These are phyloP conservation scores for Phthorimaea operculella DNA, from an alignment of 1,140 invertebrate species.

Conservation along the genomic window DNA sequence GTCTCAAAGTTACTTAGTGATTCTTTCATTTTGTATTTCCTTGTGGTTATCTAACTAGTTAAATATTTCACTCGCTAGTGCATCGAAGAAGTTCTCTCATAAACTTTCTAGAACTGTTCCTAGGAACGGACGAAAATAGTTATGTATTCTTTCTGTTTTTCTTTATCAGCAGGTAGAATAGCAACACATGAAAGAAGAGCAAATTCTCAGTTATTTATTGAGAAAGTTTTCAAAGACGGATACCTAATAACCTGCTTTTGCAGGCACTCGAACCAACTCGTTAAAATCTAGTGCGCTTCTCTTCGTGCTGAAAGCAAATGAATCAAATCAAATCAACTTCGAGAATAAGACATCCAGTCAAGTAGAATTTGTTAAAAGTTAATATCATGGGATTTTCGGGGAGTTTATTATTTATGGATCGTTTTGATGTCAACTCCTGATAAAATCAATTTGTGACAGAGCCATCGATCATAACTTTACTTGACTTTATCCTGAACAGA, in stretches of 20 bases:
- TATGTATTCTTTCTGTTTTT: constrained; percentile 14
- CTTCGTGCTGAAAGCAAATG: constrained; percentile 1
- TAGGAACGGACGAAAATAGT: constrained; percentile 18
- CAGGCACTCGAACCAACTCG: constrained; percentile 35
- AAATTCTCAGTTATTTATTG: no score
- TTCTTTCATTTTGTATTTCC: constrained; percentile 15
- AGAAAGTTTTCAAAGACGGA: constrained; percentile 10
- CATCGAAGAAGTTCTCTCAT: constrained; percentile 12
- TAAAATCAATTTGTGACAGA: not conserved
- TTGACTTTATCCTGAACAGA: no score
- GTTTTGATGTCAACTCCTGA: not conserved
- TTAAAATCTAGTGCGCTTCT: constrained; percentile 42
- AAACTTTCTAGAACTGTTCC: constrained; percentile 7
- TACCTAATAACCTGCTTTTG: constrained; percentile 18
- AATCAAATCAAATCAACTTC: constrained; percentile 6
- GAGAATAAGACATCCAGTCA: not conserved
- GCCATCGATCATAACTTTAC: not conserved
- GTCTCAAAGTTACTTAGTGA: constrained; percentile 11
- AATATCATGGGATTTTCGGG: not conserved
- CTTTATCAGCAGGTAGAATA: constrained; percentile 3
- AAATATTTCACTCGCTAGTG: constrained; percentile 26
- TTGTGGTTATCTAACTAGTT: constrained; percentile 24
- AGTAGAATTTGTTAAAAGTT: constrained; percentile 5
- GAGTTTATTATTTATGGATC: constrained; percentile 4
- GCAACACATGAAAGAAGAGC: not conserved